Evolutionary conservation across 2,888 invertebrate species (phyloP).

Genomic region (Drosophila kuntzei): DNA sequence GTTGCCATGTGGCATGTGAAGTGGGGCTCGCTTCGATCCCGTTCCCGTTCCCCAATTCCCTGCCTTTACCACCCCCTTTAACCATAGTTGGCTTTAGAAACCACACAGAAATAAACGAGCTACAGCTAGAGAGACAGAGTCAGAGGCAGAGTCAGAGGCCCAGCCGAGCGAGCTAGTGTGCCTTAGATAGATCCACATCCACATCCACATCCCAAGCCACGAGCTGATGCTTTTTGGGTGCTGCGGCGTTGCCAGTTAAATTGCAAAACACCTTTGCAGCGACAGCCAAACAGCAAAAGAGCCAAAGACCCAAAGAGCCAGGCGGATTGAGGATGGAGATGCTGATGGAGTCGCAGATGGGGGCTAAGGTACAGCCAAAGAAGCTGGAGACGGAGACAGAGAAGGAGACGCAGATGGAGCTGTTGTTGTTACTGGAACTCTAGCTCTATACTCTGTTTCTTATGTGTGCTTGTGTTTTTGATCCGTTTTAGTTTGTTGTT

Average conservation of each 20-base stretch:
- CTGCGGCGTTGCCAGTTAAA: slow-evolving; percentile 75
- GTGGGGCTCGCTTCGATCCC: slow-evolving; percentile 66
- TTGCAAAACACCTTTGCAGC: slow-evolving; percentile 82
- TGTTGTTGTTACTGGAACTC: not conserved
- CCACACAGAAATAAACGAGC: slow-evolving; percentile 67
- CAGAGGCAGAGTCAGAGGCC: slow-evolving; percentile 21
- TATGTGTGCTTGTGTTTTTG: slow-evolving; percentile 48
- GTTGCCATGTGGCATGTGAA: slow-evolving; percentile 81
- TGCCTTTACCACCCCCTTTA: not conserved
- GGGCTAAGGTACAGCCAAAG: slow-evolving; percentile 7
- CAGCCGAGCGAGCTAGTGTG: slow-evolving; percentile 33
- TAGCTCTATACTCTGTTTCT: slow-evolving; percentile 28
- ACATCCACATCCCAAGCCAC: slow-evolving; percentile 33
- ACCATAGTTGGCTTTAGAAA: slow-evolving; percentile 16
- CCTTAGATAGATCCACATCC: slow-evolving; percentile 65
- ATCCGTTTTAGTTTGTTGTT: slow-evolving; percentile 63
- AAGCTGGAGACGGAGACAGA: slow-evolving; percentile 18
- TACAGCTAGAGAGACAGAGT: slow-evolving; percentile 12
- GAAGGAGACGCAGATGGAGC: slow-evolving; percentile 10
- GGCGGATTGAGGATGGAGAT: slow-evolving; percentile 28
- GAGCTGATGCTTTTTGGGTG: slow-evolving; percentile 52
- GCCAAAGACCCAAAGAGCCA: slow-evolving; percentile 19
- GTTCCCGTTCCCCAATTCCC: slow-evolving; percentile 32
- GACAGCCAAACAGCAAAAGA: slow-evolving; percentile 52
- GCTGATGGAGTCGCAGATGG: slow-evolving; percentile 40